phyloP scores from a whole-genome alignment of 2,113 vertebrate genomes.

The Syngnathoides biaculeatus region DNA sequence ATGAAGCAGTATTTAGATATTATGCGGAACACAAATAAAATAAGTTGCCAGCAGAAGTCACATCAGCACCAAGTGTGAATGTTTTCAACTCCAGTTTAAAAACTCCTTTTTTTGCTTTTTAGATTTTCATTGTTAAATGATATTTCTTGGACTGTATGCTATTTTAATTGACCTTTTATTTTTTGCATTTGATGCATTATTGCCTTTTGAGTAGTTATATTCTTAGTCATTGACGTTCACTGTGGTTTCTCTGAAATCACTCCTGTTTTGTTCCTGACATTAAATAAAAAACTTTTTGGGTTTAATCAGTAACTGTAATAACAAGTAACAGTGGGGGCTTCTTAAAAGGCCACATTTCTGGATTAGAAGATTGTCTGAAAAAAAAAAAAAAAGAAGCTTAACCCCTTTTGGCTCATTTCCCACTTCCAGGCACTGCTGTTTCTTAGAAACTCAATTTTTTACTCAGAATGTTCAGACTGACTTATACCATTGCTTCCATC shows the following conservation, averaged over 20 bases:
- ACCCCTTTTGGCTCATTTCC: conserved; percentile 43
- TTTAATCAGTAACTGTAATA: conserved; percentile 47
- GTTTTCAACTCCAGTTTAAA: too few relatives aligned
- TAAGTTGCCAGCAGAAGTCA: too few relatives aligned
- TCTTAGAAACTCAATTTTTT: conserved; percentile 19
- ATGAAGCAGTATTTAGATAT: too few relatives aligned
- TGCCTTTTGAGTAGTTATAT: conserved; percentile 17
- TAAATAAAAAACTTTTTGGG: conserved; percentile 1
- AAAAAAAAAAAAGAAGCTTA: conserved; percentile 54
- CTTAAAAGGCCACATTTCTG: conserved; percentile 51
- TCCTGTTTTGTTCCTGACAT: conserved; percentile 10
- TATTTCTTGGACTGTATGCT: too few relatives aligned
- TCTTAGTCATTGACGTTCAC: conserved; percentile 23
- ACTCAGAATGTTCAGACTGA: conserved; percentile 21
- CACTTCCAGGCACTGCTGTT: conserved; percentile 24
- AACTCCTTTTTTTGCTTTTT: too few relatives aligned
- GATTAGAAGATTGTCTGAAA: conserved; percentile 49
- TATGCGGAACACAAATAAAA: too few relatives aligned
- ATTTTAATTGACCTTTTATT: too few relatives aligned
- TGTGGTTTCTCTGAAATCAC: conserved; percentile 22
- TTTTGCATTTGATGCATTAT: too few relatives aligned
- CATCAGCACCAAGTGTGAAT: too few relatives aligned
- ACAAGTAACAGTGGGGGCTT: conserved; percentile 46
- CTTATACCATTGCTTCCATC: neutral
- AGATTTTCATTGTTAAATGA: too few relatives aligned